Evolutionary conservation across 2,113 vertebrate genomes (phyloP).

Genomic region (Urocolius indicus): DNA sequence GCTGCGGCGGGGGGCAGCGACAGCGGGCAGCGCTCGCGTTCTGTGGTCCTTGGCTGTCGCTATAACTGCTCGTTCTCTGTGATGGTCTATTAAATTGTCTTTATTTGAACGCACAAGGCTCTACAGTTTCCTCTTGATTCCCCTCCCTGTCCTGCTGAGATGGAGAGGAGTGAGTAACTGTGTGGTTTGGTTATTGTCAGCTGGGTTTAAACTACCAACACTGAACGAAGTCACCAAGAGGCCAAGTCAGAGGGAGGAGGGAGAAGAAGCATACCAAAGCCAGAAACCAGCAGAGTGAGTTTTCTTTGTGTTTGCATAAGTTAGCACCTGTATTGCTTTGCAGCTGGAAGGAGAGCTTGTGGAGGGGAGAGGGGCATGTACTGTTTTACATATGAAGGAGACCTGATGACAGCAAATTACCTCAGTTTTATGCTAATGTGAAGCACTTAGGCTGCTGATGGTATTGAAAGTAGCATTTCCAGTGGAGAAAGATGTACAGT

Average conservation of each 20-base stretch:
- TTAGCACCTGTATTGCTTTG: constrained; percentile 68
- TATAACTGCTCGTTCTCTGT: too few species aligned
- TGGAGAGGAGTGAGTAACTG: too few species aligned
- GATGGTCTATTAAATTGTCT: too few species aligned
- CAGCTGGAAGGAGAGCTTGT: not conserved
- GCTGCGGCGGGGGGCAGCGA: too few species aligned
- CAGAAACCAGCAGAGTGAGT: constrained; percentile 58
- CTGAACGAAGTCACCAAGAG: not conserved
- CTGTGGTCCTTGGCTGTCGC: too few species aligned
- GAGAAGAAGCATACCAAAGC: not conserved
- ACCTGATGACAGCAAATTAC: constrained; percentile 22
- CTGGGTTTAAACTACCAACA: too few species aligned
- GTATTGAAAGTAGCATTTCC: constrained; percentile 55
- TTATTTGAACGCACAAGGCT: too few species aligned
- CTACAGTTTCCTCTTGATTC: too few species aligned
- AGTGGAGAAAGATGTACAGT: not conserved
- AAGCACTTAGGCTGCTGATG: not conserved
- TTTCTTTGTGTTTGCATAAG: constrained; percentile 44
- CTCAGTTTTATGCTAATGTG: constrained; percentile 70
- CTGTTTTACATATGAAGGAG: constrained; percentile 73
- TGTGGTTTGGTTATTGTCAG: too few species aligned
- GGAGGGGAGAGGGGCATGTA: not conserved
- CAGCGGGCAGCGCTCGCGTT: too few species aligned
- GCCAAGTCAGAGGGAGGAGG: not conserved
- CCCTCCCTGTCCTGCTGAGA: too few species aligned